These are phyloP conservation scores for Falco columbarius DNA, from an alignment of 2,797 vertebrate genomes.

Conservation along the genomic window DNA sequence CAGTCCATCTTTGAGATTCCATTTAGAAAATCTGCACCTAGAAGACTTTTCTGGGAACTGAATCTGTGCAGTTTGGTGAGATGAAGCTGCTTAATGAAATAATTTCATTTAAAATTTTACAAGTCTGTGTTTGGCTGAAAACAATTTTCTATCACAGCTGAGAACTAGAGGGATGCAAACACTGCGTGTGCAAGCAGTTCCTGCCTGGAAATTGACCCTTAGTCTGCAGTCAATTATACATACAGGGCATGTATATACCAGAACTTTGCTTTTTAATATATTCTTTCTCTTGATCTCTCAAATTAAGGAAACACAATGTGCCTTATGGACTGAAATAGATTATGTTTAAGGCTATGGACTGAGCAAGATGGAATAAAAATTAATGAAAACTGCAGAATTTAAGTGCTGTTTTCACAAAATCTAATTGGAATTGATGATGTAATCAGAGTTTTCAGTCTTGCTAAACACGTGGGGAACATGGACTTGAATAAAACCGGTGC, in stretches of 20 bases:
- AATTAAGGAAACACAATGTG: neutral
- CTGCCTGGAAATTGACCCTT: neutral
- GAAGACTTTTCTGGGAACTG: neutral
- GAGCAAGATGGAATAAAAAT: neutral
- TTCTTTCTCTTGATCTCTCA: neutral
- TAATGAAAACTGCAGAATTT: neutral
- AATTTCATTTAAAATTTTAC: neutral
- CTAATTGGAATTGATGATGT: neutral
- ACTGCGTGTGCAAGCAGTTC: neutral
- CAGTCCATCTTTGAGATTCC: neutral
- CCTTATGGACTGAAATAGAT: neutral
- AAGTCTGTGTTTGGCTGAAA: neutral
- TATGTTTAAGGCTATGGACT: neutral
- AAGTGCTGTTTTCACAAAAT: neutral
- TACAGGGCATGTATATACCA: neutral
- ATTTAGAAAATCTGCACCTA: neutral
- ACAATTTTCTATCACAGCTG: neutral
- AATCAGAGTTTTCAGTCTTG: neutral
- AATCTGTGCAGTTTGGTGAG: neutral
- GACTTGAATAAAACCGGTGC: neutral
- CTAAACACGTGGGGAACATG: neutral
- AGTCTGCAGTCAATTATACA: neutral
- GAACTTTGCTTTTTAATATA: neutral
- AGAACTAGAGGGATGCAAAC: neutral
- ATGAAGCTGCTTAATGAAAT: neutral